A percentile compares a stretch with the other conserved stretches of the same genome.
Evolutionary conservation across 2,113 vertebrate species (phyloP).

Genomic region (Bujurquina vittata): DNA sequence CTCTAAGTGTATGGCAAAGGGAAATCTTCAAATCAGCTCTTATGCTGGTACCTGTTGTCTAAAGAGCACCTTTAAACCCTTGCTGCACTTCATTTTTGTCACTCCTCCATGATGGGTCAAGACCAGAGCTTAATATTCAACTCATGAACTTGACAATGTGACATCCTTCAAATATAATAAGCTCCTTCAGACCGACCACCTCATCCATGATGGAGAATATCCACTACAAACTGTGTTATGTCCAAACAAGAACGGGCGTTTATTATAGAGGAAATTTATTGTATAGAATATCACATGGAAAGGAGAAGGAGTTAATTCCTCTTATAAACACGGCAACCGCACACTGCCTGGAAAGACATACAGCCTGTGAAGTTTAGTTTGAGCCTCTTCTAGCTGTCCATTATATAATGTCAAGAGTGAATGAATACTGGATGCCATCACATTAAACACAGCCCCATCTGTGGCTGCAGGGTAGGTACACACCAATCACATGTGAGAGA

Average conservation of each 20-base stretch:
- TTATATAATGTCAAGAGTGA: slow-evolving; percentile 61
- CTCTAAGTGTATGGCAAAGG: slow-evolving; percentile 29
- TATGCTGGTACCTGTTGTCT: slow-evolving; percentile 47
- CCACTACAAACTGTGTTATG: neutral
- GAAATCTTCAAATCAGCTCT: slow-evolving; percentile 60
- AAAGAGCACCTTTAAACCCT: slow-evolving; percentile 43
- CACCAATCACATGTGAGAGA: slow-evolving; percentile 69
- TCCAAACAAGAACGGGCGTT: neutral
- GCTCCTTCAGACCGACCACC: neutral
- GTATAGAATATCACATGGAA: neutral
- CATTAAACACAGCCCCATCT: slow-evolving; percentile 63
- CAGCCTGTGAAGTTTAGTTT: slow-evolving; percentile 9
- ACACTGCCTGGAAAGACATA: neutral
- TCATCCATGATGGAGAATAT: neutral
- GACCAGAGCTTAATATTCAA: neutral
- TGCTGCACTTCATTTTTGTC: slow-evolving; percentile 17
- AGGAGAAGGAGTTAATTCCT: neutral
- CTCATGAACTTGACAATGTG: slow-evolving; percentile 12
- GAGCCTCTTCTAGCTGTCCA: slow-evolving; percentile 18
- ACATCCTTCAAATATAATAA: neutral
- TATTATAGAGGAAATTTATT: neutral
- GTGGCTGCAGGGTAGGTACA: slow-evolving; percentile 55
- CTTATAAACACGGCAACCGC: neutral
- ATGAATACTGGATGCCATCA: slow-evolving; percentile 65
- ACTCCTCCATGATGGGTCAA: neutral